Evolutionary conservation across 1,140 invertebrate genomes (phyloP).

Genomic region (Drosophila hydei): DNA sequence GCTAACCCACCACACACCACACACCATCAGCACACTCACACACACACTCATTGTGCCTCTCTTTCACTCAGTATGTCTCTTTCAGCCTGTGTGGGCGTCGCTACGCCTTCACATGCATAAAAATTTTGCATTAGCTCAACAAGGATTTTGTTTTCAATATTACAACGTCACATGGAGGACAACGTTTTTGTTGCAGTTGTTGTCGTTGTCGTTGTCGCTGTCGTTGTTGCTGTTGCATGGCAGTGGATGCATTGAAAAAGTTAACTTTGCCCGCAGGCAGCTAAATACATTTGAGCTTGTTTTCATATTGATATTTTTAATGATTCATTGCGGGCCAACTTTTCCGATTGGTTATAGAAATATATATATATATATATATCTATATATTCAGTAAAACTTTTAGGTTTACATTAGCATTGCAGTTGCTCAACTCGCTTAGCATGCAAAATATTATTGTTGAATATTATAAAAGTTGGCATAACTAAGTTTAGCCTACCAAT

Average conservation of each 20-base stretch:
- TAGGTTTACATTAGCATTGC: not conserved
- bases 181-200: conserved; percentile 5
- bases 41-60: not conserved
- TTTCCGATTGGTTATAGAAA: conserved; percentile 21
- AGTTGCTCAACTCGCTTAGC: not conserved
- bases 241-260: conserved; percentile 22
- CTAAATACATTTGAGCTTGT: conserved; percentile 20
- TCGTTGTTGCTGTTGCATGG: conserved; percentile 5
- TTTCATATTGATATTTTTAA: conserved; percentile 29
- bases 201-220: conserved; percentile 11
- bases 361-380: not conserved
- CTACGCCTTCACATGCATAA: conserved; percentile 23
- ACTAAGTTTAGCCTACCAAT: too few relatives aligned
- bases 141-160: conserved; percentile 70
- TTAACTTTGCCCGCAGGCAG: conserved; percentile 24
- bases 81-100: not conserved
- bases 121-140: conserved; percentile 68
- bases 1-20: conserved; percentile 1
- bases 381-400: conserved; percentile 1
- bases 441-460: not conserved
- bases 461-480: too few relatives aligned
- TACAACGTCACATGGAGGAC: conserved; percentile 38
- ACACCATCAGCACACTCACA: not conserved
- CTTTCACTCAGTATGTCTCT: not conserved
- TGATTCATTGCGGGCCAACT: conserved; percentile 12